phyloP scores from a whole-genome alignment of 2,888 invertebrate species.

The Chloroclystis v-ata region DNA sequence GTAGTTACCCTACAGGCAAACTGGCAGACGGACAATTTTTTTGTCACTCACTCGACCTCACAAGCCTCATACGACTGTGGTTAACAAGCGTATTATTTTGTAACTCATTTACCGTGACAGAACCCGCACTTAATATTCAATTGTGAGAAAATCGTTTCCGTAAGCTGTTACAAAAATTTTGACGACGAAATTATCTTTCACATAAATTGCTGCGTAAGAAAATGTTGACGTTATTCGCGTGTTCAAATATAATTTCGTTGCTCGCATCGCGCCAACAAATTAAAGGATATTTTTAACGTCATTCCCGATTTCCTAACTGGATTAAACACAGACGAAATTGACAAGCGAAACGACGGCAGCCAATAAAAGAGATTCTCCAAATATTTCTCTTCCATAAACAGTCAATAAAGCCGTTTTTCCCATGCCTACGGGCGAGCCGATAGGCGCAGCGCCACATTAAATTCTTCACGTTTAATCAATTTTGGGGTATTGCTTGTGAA shows the following conservation, averaged over 20 bases:
- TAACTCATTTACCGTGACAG: constrained; percentile 31
- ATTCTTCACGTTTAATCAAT: constrained; percentile 71
- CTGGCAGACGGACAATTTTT: constrained; percentile 49
- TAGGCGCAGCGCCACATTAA: constrained; percentile 61
- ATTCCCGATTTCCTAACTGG: constrained; percentile 37
- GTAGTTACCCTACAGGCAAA: constrained; percentile 24
- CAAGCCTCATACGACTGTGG: constrained; percentile 30
- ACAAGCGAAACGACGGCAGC: constrained; percentile 47
- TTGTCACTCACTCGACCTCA: constrained; percentile 44
- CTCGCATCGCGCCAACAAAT: constrained; percentile 11
- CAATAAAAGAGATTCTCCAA: constrained; percentile 56
- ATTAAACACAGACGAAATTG: constrained; percentile 49
- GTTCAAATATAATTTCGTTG: constrained; percentile 5
- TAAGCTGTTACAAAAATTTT: constrained; percentile 18
- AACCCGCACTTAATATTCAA: constrained; percentile 20
- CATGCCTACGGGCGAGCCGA: constrained; percentile 47
- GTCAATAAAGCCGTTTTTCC: constrained; percentile 55
- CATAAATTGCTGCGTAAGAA: background rate
- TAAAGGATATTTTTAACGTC: constrained; percentile 21
- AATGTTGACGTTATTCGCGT: constrained; percentile 1
- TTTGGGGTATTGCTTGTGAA: constrained; percentile 49
- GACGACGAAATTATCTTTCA: constrained; percentile 8
- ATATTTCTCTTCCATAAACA: constrained; percentile 57
- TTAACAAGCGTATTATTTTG: constrained; percentile 45
- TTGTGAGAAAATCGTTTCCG: constrained; percentile 23